Evolutionary conservation across 2,797 vertebrate genomes (phyloP).

Genomic region (Gallinago solitaria): DNA sequence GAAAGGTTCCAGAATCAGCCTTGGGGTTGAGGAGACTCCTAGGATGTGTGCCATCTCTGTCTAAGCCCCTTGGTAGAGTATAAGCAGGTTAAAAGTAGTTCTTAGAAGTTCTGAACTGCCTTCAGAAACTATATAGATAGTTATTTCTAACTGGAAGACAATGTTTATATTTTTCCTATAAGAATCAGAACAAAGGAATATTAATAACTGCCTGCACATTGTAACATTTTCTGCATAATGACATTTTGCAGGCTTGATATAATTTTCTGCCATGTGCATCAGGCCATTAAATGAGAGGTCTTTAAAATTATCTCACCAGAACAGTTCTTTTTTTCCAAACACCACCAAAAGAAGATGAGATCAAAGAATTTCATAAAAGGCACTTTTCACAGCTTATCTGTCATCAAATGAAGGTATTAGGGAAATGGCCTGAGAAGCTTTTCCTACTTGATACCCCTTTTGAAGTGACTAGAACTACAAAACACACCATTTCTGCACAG

Average conservation of each 20-base stretch:
- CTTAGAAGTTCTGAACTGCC: not conserved
- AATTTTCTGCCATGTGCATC: constrained; percentile 40
- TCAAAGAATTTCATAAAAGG: constrained; percentile 71
- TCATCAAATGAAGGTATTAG: constrained; percentile 71
- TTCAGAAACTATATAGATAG: not conserved
- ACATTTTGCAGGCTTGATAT: constrained; percentile 26
- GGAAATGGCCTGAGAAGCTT: constrained; percentile 63
- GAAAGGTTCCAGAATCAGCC: not conserved
- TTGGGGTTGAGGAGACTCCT: not conserved
- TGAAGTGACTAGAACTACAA: constrained; percentile 46
- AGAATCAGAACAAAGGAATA: constrained; percentile 37
- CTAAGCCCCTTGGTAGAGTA: not conserved
- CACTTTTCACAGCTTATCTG: constrained; percentile 48
- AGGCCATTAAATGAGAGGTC: constrained; percentile 57
- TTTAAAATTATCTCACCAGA: constrained; percentile 62
- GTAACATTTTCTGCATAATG: constrained; percentile 49
- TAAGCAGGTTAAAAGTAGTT: constrained; percentile 27
- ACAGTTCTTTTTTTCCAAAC: constrained; percentile 44
- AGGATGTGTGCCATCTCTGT: not conserved
- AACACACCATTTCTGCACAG: not conserved
- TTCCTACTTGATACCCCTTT: constrained; percentile 49
- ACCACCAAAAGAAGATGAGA: constrained; percentile 58
- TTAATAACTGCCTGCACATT: constrained; percentile 39
- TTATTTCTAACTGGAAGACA: not conserved
- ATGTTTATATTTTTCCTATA: not conserved